These are phyloP conservation scores for Acyrthosiphon pisum DNA, from an alignment of 1,140 invertebrate species.

Conservation along the genomic window DNA sequence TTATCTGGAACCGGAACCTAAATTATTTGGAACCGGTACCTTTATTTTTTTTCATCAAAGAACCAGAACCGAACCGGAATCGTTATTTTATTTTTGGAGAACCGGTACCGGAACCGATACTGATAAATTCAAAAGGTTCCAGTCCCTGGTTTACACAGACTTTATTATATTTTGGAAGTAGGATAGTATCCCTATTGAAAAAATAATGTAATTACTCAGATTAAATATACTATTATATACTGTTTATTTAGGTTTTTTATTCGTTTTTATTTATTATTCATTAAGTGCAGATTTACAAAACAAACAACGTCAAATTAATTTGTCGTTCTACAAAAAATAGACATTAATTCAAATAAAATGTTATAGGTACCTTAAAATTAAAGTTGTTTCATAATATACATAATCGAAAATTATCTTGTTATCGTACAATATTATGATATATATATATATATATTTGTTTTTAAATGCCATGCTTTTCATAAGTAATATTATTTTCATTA, in stretches of 20 bases:
- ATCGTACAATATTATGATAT: background rate
- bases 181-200: background rate
- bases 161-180: background rate
- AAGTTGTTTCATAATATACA: background rate
- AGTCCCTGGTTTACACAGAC: background rate
- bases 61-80: too few relatives aligned
- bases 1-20: too few relatives aligned
- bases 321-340: background rate
- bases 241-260: background rate
- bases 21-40: too few relatives aligned
- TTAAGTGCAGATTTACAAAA: background rate
- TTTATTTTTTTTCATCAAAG: too few relatives aligned
- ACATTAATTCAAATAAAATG: background rate
- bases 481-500: background rate
- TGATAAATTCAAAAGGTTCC: too few relatives aligned
- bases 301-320: background rate
- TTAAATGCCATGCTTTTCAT: background rate
- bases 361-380: background rate
- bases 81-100: too few relatives aligned
- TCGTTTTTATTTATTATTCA: too few relatives aligned
- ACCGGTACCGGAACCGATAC: too few relatives aligned
- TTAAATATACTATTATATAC: background rate
- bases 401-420: background rate
- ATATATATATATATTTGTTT: background rate
- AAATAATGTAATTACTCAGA: conserved; percentile 8